These are phyloP conservation scores for Oscheius myriophilus DNA, from an alignment of 2,888 invertebrate genomes.

Conservation along the genomic window DNA sequence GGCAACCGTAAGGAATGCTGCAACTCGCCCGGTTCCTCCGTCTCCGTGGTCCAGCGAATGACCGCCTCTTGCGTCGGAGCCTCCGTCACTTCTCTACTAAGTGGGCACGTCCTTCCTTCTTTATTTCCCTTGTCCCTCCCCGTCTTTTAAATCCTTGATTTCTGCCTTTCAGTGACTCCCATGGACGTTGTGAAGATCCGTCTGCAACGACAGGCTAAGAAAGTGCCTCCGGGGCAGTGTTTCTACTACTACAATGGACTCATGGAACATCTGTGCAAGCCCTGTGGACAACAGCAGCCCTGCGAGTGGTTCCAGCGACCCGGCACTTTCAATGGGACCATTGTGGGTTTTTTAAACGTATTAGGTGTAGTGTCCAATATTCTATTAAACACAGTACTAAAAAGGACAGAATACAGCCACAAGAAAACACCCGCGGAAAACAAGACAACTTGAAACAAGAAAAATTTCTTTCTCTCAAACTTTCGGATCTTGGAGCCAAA, in stretches of 20 bases:
- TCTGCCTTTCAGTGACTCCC: slow-evolving; percentile 79
- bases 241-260: slow-evolving; percentile 81
- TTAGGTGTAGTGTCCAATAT: too few species aligned
- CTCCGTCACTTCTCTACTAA: slow-evolving; percentile 58
- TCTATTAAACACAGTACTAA: too few species aligned
- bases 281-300: slow-evolving; percentile 58
- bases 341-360: slow-evolving; percentile 70
- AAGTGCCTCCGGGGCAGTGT: slow-evolving; percentile 76
- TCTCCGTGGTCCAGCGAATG: slow-evolving; percentile 48
- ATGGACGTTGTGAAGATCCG: slow-evolving; percentile 98
- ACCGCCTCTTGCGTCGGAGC: slow-evolving; percentile 58
- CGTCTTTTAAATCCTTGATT: not conserved
- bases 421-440: too few species aligned
- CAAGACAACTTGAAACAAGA: too few species aligned
- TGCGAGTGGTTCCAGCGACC: slow-evolving; percentile 77
- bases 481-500: too few species aligned
- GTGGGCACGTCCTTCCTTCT: slow-evolving; percentile 36
- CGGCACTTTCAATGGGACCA: slow-evolving; percentile 80
- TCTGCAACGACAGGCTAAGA: slow-evolving; percentile 91
- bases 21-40: not conserved
- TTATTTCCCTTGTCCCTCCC: not conserved
- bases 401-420: too few species aligned
- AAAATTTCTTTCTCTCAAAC: too few species aligned
- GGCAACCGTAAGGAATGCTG: slow-evolving; percentile 4
- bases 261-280: slow-evolving; percentile 94